Conservation (phyloP, 2,113 vertebrate species). For the Sula dactylatra region DNA sequence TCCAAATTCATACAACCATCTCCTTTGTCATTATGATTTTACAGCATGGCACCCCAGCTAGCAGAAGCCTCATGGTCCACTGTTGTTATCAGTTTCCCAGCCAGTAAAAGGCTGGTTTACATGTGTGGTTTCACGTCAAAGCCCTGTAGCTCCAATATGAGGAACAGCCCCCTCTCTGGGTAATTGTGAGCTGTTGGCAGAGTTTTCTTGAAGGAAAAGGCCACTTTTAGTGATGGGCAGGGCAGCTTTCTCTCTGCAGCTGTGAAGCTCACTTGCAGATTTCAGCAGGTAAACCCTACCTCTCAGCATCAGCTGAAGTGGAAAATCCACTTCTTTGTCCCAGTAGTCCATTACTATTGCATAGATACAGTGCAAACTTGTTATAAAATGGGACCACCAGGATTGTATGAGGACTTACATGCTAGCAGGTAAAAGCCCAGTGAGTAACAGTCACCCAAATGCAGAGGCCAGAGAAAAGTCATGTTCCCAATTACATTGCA, state of each 20-base stretch:
- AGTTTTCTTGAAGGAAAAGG: neutral
- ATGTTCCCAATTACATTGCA: too few relatives aligned
- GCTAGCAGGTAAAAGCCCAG: neutral
- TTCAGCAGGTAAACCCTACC: neutral
- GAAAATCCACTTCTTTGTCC: neutral
- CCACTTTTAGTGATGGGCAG: neutral
- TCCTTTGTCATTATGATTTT: neutral
- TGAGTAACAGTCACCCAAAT: neutral
- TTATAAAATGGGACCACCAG: neutral
- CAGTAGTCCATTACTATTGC: neutral
- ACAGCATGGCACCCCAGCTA: neutral
- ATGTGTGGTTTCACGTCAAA: neutral
- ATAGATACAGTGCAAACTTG: neutral
- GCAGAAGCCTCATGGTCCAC: neutral
- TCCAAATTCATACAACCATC: too few relatives aligned
- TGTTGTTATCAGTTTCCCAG: neutral
- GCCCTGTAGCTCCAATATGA: neutral
- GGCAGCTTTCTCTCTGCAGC: neutral
- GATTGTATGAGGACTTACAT: neutral
- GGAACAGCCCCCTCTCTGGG: neutral
- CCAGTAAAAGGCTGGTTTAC: neutral
- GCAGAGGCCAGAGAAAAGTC: neutral
- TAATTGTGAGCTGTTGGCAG: neutral
- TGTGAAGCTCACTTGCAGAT: neutral
- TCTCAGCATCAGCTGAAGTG: neutral